Evolutionary conservation across 2,797 vertebrate genomes (phyloP).

Genomic region (Rallus crepitans): DNA sequence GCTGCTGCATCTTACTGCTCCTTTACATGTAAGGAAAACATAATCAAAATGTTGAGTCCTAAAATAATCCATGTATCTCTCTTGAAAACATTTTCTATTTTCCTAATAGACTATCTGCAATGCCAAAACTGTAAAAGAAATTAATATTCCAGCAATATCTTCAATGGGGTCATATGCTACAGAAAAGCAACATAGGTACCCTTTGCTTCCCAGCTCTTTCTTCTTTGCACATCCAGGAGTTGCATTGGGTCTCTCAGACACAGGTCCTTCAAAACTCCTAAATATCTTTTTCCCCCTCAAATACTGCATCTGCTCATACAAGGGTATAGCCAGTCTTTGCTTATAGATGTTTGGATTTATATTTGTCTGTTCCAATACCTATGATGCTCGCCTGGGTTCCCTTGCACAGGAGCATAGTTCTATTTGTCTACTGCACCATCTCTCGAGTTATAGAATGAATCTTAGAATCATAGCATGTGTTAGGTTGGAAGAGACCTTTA

Average conservation of each 20-base stretch:
- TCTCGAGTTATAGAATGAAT: neutral
- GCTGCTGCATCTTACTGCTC: neutral
- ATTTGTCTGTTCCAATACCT: neutral
- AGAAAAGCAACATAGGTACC: neutral
- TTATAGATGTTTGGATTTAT: neutral
- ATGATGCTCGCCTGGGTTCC: accelerated
- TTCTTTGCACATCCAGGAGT: accelerated
- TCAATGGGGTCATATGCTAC: neutral
- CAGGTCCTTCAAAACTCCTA: neutral
- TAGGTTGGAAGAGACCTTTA: too few species aligned
- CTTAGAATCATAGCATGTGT: too few species aligned
- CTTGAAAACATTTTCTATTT: neutral
- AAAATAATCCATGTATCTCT: neutral
- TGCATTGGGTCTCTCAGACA: neutral
- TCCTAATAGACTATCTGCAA: neutral
- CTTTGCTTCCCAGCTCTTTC: accelerated
- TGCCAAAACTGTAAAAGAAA: neutral
- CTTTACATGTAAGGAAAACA: neutral
- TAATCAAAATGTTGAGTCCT: neutral
- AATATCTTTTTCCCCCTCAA: neutral
- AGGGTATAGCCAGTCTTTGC: neutral
- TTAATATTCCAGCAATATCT: neutral
- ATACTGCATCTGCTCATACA: neutral
- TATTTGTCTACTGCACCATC: neutral
- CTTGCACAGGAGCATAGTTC: neutral